Evolutionary conservation across 2,888 invertebrate genomes (phyloP), one percentile per base, ranked within the genome.

Genomic region (Agonopterix arenella): DNA sequence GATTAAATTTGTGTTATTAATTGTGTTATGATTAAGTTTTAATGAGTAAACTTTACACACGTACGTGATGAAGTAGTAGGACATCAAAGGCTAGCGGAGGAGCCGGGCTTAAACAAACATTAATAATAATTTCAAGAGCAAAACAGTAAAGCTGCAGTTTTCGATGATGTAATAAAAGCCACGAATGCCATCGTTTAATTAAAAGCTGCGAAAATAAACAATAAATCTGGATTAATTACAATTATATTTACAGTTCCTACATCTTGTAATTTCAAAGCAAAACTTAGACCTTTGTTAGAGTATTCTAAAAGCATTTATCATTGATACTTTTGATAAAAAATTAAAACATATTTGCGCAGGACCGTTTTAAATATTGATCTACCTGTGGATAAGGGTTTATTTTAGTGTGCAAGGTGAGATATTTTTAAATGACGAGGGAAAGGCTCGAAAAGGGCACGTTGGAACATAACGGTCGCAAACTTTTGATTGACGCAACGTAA

Each of bases 401-500:
- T 66, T 60, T 61, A 62, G 55, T 49, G 57, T 48, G 45, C 70
- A 71, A 73, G 70, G 70, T 70, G 60, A 68, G 66, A 57, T 78
- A 80, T 80, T 78, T 79, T 69, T 64, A 68, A 59, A 61, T 68
- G 69, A 73, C 62, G 70, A 65, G 74, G 71, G 74, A 68, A 71
- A 66, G 76, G 62, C 60, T 61, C 58, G 61, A 66, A 76, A 76
- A 74, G 73, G 76, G 68, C 72, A 71, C 66, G 64, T 66, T 61
- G 64, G 59, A 66, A 68, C 69, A 61, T 61, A 68, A 56, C 61
- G 67, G 66, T 74, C 73, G 59, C 76, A 72, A 73, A 73, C 73
- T 77, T 76, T 75, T 75, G 76, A 74, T 68, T 72, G 76, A 75
- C 73, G 72, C 62, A 60, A 64, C 67, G 64, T 64, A 73, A 77